phyloP scores from a whole-genome alignment of 1,140 invertebrate genomes.

The Coboldia fuscipes region DNA sequence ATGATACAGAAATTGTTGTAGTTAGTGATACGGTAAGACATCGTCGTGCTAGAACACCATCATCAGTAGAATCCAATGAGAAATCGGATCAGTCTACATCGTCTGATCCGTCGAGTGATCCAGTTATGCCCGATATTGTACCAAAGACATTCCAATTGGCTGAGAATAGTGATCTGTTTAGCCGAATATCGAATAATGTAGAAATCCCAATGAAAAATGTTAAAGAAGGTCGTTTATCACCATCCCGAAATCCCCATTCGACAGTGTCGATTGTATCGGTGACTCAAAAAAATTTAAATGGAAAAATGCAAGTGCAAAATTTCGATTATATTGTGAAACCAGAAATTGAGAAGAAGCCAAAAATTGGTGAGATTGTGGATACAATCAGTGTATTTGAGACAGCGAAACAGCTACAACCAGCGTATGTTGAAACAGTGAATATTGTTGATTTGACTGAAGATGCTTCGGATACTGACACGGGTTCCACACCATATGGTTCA shows the following conservation, averaged over 20 bases:
- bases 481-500: neutral
- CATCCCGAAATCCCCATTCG: no score
- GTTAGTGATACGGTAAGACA: conserved; percentile 21
- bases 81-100: conserved; percentile 1
- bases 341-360: conserved; percentile 7
- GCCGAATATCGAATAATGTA: conserved; percentile 32
- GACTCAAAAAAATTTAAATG: conserved; percentile 9
- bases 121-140: conserved; percentile 16
- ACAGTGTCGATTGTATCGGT: neutral
- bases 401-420: conserved; percentile 16
- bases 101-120: no score
- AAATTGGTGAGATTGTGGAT: conserved; percentile 15
- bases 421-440: conserved; percentile 20
- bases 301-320: conserved; percentile 1
- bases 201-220: no score
- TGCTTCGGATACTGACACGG: conserved; percentile 11
- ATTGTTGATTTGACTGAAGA: conserved; percentile 18
- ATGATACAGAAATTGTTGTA: conserved; percentile 19
- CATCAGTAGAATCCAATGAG: conserved; percentile 3
- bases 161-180: conserved; percentile 44
- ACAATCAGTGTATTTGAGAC: conserved; percentile 19
- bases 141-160: conserved; percentile 32
- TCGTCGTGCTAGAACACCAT: conserved; percentile 14
- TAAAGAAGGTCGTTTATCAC: no score
- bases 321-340: neutral